Evolutionary conservation across 2,797 vertebrate species (phyloP).

Genomic region (Clarias fuscus): DNA sequence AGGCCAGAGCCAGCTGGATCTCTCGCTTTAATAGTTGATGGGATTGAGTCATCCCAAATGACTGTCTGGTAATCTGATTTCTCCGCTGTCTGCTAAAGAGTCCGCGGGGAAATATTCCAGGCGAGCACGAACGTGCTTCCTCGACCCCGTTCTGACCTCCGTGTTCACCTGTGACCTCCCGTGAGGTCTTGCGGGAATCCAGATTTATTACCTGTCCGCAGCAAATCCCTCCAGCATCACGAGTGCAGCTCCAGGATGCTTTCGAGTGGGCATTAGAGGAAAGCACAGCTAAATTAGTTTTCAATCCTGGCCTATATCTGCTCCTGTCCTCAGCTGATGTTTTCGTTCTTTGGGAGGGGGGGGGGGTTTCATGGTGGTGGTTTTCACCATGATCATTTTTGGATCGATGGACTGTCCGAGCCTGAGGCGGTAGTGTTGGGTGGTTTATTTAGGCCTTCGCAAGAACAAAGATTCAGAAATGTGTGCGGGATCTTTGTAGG

Average conservation of each 20-base stretch:
- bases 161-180: slow-evolving; percentile 39
- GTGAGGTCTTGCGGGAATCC: not conserved
- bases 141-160: slow-evolving; percentile 32
- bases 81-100: not conserved
- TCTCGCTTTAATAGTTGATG: not conserved
- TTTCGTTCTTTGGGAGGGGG: too few relatives aligned
- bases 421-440: not conserved
- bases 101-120: slow-evolving; percentile 22
- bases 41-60: slow-evolving; percentile 8
- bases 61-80: slow-evolving; percentile 23
- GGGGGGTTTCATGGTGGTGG: not conserved
- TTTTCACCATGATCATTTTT: slow-evolving; percentile 5
- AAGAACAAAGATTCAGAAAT: not conserved
- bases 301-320: not conserved
- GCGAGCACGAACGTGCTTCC: slow-evolving; percentile 18
- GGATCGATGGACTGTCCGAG: not conserved
- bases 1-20: not conserved
- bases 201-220: slow-evolving; percentile 42
- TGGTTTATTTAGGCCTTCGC: not conserved
- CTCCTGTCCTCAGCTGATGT: slow-evolving; percentile 17
- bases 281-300: slow-evolving; percentile 33
- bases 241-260: slow-evolving; percentile 13
- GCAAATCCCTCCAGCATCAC: not conserved
- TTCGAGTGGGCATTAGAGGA: slow-evolving; percentile 23
- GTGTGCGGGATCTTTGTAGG: not conserved